phyloP scores from a whole-genome alignment of 2,113 vertebrate genomes.

The Terrapene triunguis region DNA sequence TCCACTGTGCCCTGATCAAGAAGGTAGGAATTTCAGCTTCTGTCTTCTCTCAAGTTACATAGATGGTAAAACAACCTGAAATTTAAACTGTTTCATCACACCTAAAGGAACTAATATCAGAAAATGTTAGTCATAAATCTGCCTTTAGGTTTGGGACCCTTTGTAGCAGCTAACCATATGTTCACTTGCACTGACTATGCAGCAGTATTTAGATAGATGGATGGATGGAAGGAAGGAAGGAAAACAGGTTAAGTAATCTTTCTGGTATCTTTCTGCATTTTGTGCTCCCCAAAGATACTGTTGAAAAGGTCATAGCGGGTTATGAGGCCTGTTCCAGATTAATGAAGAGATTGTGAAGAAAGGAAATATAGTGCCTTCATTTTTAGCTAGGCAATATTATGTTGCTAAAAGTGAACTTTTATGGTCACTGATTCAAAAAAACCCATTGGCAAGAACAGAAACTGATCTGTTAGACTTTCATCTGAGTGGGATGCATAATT shows the following conservation, averaged over 20 bases:
- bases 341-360: background rate
- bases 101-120: background rate
- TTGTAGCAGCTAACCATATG: rapidly evolving
- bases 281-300: background rate
- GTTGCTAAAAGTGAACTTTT: background rate
- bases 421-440: background rate
- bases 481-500: conserved; percentile 49
- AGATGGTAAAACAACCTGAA: background rate
- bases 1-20: background rate
- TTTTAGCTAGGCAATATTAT: background rate
- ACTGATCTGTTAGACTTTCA: background rate
- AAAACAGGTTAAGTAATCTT: background rate
- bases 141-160: background rate
- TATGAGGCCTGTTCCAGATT: background rate
- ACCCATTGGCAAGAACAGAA: background rate
- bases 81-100: background rate
- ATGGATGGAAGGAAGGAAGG: background rate
- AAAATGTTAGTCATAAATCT: background rate
- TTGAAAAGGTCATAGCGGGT: background rate
- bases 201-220: rapidly evolving
- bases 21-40: background rate
- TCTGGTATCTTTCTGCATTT: rapidly evolving
- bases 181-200: background rate
- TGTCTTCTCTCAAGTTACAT: background rate
- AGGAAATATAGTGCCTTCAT: background rate